A percentile compares a stretch with the other conserved stretches of the same genome.
These are phyloP conservation scores for Podarcis siculus DNA, from an alignment of 2,797 vertebrate species.

Conservation along the genomic window DNA sequence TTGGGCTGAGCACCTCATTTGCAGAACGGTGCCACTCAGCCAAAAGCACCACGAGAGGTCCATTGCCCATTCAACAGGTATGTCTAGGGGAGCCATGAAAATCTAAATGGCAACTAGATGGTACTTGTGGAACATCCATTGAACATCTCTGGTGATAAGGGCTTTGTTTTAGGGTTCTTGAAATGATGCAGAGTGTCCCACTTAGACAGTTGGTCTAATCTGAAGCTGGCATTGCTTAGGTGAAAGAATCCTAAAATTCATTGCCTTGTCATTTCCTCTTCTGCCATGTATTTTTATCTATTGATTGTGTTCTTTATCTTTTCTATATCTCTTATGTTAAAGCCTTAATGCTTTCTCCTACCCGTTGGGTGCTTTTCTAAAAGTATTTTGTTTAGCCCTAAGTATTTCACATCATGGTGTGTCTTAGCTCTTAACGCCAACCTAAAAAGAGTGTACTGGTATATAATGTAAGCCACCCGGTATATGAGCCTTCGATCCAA, in stretches of 20 bases:
- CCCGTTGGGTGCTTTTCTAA: not conserved
- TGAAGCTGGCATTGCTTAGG: not conserved
- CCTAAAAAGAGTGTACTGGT: not conserved
- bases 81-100: not conserved
- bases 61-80: too few relatives aligned
- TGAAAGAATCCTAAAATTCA: not conserved
- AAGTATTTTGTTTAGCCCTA: not conserved
- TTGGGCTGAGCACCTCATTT: not conserved
- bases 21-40: too few relatives aligned
- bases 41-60: not conserved
- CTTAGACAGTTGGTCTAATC: not conserved
- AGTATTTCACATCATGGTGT: not conserved
- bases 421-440: constrained; percentile 6
- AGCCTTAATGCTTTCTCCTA: not conserved
- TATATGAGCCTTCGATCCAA: not conserved
- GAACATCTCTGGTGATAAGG: not conserved
- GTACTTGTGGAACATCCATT: not conserved
- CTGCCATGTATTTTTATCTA: rapidly evolving
- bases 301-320: not conserved
- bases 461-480: not conserved
- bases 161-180: not conserved
- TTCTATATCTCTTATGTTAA: not conserved
- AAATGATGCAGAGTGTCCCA: not conserved
- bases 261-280: not conserved
- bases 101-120: not conserved